Evolutionary conservation across 1,140 invertebrate genomes (phyloP).

Genomic region (Nymphalis io): DNA sequence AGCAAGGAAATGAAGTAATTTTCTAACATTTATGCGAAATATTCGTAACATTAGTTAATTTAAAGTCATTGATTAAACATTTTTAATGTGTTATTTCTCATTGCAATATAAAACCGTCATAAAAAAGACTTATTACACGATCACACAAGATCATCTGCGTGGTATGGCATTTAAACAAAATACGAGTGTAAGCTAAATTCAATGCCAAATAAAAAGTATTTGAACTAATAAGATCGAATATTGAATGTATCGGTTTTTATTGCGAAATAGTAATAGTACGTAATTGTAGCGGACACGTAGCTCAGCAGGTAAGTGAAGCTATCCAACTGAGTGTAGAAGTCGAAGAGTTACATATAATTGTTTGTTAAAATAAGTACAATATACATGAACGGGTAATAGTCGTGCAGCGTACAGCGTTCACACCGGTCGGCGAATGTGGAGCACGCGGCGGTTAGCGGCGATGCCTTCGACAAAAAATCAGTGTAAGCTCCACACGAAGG

Average conservation of each 20-base stretch:
- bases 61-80: constrained; percentile 17
- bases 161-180: not conserved
- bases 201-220: constrained; percentile 38
- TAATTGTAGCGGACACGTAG: constrained; percentile 69
- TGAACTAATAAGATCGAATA: constrained; percentile 59
- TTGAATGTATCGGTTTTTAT: constrained; percentile 51
- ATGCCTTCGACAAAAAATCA: constrained; percentile 79
- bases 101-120: constrained; percentile 26
- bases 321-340: constrained; percentile 55
- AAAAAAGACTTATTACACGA: constrained; percentile 26
- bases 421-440: constrained; percentile 77
- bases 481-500: constrained; percentile 72
- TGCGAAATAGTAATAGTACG: constrained; percentile 61
- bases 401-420: constrained; percentile 54
- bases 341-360: constrained; percentile 41
- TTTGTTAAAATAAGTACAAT: constrained; percentile 41
- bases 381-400: constrained; percentile 57
- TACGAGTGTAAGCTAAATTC: constrained; percentile 29
- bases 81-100: constrained; percentile 21
- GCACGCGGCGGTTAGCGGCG: constrained; percentile 64
- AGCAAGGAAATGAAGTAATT: not conserved
- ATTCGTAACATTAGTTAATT: not conserved
- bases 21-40: not conserved
- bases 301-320: constrained; percentile 59
- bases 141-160: constrained; percentile 29